Evolutionary conservation across 2,113 vertebrate species (phyloP).

Genomic region (Atrichornis clamosus): DNA sequence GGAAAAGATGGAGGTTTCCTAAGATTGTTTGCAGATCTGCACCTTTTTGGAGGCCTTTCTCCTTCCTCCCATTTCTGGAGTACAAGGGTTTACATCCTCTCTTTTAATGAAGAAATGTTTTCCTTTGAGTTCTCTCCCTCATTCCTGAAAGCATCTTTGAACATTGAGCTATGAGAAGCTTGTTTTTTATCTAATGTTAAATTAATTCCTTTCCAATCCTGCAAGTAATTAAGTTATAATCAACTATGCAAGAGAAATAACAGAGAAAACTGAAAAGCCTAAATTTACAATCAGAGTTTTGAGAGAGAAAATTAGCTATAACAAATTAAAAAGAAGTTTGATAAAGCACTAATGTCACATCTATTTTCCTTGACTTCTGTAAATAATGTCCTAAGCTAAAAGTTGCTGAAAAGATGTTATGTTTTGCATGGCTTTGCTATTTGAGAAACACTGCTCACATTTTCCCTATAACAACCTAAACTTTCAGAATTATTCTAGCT

Average conservation of each 20-base stretch:
- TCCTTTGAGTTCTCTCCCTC: background rate
- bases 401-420: background rate
- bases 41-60: background rate
- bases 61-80: background rate
- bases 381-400: background rate
- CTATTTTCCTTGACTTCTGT: background rate
- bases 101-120: background rate
- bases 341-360: background rate
- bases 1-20: background rate
- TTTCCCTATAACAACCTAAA: background rate
- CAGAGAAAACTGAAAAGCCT: background rate
- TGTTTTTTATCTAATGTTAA: background rate
- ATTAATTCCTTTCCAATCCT: background rate
- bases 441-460: background rate
- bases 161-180: background rate
- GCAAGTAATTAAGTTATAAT: background rate
- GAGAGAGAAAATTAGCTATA: background rate
- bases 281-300: background rate
- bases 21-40: background rate
- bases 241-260: background rate
- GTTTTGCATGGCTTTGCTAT: background rate
- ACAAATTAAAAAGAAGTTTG: background rate
- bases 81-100: background rate
- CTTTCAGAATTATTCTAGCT: background rate
- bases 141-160: background rate